These are phyloP conservation scores for Lasioglossum oenotherae DNA, from an alignment of 2,888 invertebrate species.

Conservation along the genomic window DNA sequence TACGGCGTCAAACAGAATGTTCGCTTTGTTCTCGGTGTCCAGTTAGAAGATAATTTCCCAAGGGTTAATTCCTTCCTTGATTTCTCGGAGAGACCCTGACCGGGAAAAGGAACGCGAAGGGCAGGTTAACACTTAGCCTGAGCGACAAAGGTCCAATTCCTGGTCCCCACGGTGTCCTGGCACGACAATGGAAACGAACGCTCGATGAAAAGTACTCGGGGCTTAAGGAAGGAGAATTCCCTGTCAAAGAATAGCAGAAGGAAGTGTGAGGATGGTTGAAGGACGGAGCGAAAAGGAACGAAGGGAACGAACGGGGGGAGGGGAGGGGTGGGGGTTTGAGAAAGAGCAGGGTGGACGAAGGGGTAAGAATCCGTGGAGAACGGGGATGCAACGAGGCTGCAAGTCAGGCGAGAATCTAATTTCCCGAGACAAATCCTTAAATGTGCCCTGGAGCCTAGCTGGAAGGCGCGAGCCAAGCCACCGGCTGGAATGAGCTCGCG, in stretches of 20 bases:
- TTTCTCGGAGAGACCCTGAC: conserved; percentile 34
- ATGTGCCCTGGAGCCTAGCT: conserved; percentile 78
- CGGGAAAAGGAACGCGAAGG: conserved; percentile 74
- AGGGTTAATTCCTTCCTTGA: conserved; percentile 78
- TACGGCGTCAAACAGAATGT: conserved; percentile 57
- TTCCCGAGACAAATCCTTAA: conserved; percentile 83
- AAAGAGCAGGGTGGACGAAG: conserved; percentile 46
- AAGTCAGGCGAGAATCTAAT: conserved; percentile 82
- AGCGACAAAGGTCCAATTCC: conserved; percentile 80
- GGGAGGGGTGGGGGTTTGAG: conserved; percentile 29
- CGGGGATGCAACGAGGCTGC: conserved; percentile 74
- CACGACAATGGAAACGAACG: conserved; percentile 69
- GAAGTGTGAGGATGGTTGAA: conserved; percentile 48
- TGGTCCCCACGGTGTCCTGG: conserved; percentile 70
- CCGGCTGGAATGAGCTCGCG: conserved; percentile 67
- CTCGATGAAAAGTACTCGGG: conserved; percentile 64
- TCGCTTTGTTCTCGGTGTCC: conserved; percentile 62
- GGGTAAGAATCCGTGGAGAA: conserved; percentile 67
- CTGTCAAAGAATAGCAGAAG: conserved; percentile 57
- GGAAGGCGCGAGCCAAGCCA: conserved; percentile 64
- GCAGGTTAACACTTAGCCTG: conserved; percentile 78
- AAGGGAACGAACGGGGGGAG: conserved; percentile 50
- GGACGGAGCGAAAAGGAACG: conserved; percentile 17
- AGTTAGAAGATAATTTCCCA: conserved; percentile 78
- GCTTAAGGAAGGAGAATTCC: conserved; percentile 64